Evolutionary conservation across 2,797 vertebrate genomes (phyloP).

Genomic region (Cyclura pinguis): DNA sequence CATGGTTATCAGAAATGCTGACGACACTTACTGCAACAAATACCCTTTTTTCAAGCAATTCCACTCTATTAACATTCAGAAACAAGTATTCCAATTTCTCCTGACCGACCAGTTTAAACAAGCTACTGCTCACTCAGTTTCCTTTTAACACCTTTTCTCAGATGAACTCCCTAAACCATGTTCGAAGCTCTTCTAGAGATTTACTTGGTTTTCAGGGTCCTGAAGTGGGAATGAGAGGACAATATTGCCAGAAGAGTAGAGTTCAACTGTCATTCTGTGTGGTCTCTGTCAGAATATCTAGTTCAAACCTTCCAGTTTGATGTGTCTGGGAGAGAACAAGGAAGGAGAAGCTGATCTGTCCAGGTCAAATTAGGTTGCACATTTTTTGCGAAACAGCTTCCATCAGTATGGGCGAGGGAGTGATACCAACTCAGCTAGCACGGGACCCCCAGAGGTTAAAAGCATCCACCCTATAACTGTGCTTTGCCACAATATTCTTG

Average conservation of each 20-base stretch:
- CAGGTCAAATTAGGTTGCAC: background rate
- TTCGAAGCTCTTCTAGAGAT: background rate
- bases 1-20: constrained; percentile 3
- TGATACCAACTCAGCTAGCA: background rate
- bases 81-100: background rate
- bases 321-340: background rate
- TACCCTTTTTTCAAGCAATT: background rate
- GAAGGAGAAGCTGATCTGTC: background rate
- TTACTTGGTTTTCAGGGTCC: background rate
- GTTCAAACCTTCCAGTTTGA: background rate
- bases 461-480: background rate
- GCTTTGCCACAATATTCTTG: background rate
- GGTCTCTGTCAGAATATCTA: background rate
- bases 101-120: background rate
- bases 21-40: background rate
- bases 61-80: background rate
- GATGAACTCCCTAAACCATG: background rate
- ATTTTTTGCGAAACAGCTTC: background rate
- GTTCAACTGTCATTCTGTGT: background rate
- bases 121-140: background rate
- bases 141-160: background rate
- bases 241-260: background rate
- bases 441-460: background rate
- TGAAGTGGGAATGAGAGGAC: background rate
- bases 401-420: background rate